phyloP scores from a whole-genome alignment of 2,888 invertebrate genomes.

The Thymelicus acteon region DNA sequence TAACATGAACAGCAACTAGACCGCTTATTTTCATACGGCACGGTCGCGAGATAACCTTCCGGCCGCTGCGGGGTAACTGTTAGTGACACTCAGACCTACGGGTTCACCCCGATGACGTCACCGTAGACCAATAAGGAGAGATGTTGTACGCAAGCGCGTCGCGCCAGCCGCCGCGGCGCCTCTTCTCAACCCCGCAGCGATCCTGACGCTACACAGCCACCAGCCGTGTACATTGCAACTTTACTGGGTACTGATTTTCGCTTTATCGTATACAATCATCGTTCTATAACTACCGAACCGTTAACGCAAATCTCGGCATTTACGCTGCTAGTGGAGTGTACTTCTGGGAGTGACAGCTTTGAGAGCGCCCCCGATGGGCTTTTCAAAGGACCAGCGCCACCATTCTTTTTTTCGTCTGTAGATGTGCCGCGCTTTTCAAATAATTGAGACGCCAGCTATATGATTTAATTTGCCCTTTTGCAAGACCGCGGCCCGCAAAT shows the following conservation, averaged over 20 bases:
- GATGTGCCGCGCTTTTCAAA: constrained; percentile 73
- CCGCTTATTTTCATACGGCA: constrained; percentile 70
- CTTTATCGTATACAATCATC: constrained; percentile 49
- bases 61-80: constrained; percentile 79
- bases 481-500: constrained; percentile 55
- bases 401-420: constrained; percentile 76
- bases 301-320: constrained; percentile 57
- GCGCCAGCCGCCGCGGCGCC: constrained; percentile 78
- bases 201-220: constrained; percentile 49
- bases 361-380: constrained; percentile 76
- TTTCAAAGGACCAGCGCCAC: constrained; percentile 80
- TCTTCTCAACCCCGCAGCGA: constrained; percentile 55
- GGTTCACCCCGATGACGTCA: constrained; percentile 84
- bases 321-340: constrained; percentile 66
- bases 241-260: constrained; percentile 53
- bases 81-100: constrained; percentile 76
- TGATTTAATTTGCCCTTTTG: constrained; percentile 82
- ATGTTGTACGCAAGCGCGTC: constrained; percentile 73
- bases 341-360: constrained; percentile 81
- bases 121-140: constrained; percentile 79
- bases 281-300: constrained; percentile 54
- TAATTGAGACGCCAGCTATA: constrained; percentile 79
- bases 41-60: constrained; percentile 65
- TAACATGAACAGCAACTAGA: constrained; percentile 48
- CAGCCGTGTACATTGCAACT: constrained; percentile 64